Base-by-base conservation (phyloP, 2,797 vertebrate species). In the Labeo calbasu region DNA sequence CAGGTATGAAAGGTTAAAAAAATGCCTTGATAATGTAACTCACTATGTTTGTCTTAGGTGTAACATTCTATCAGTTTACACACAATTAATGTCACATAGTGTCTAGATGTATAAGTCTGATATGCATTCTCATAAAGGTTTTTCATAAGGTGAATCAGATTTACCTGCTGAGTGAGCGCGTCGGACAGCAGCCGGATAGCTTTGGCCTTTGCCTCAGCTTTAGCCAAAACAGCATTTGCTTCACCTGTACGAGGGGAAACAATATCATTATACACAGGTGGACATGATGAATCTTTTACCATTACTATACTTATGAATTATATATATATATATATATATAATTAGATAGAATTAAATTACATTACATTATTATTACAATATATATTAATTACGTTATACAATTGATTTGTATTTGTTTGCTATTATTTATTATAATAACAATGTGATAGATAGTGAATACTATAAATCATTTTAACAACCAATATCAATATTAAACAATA, bases 121-220 rank as follows among this genome's bases (percentile, higher is more conserved):
- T 21, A 4, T 14, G 59, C 2, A 5, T 13, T 77, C n/a, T 61
- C 43, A 61, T 77, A 59, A 40, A 43, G 7, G 51, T 8, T 1
- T 13, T 15, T 68, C 1, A 11, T 21, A 43, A 19, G 13, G 8
- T 71, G 5, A 73, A 32, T 12, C 8, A 51, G 50, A 21, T 32
- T 11, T 91, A 99, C 98, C 92, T 98, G 96, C 79, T 94, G 93
- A 5, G 95, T 87, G 81, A 99, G 92, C 77, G 97, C 97, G 0
- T 95, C 94, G 12, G 97, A 96, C 87, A 99, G 89, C 82, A 99
- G 61, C 14, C 90, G 90, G 81, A 99, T 98, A 1, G 98, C 97
- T 88, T 97, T 96, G 0, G 98, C 92, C 89, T 98, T 97, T 1
- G 98, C 98, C 48, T 96, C 96, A n/a, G 98, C 97, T 93, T 95